Conservation (phyloP, 2,888 invertebrate species). For the Belgica antarctica region DNA sequence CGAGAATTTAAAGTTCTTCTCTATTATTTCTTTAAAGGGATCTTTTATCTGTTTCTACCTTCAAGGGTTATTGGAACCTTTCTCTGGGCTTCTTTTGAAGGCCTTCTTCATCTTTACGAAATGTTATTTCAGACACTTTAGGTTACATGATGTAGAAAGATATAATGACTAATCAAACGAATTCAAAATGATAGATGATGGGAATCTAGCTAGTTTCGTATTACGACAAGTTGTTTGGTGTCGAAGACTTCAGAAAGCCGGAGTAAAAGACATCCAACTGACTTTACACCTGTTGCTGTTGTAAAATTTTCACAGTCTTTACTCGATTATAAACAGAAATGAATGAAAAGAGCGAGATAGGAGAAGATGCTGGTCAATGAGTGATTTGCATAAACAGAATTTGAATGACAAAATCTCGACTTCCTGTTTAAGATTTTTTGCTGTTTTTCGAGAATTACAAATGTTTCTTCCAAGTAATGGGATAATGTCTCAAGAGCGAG, state of each 20-base stretch:
- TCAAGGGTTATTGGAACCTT: conserved; percentile 17
- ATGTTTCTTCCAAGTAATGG: background rate
- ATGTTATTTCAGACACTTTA: background rate
- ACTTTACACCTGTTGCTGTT: conserved; percentile 25
- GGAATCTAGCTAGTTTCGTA: conserved; percentile 20
- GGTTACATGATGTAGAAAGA: conserved; percentile 34
- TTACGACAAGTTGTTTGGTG: background rate
- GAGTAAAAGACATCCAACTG: background rate
- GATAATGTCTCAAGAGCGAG: background rate
- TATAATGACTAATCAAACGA: conserved; percentile 32
- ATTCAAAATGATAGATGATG: conserved; percentile 38
- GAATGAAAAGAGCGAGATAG: background rate
- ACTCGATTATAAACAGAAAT: background rate
- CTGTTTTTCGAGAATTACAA: background rate
- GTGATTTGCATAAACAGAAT: conserved; percentile 36
- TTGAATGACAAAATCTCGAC: conserved; percentile 36
- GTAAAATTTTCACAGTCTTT: background rate
- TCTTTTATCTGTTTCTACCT: conserved; percentile 30
- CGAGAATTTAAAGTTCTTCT: background rate
- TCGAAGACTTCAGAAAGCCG: background rate
- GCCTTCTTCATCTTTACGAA: background rate
- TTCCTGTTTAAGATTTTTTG: conserved; percentile 22
- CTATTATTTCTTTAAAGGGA: background rate
- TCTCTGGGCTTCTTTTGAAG: conserved; percentile 15
- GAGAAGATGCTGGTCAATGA: background rate